Conservation (phyloP, 2,113 vertebrate species). For the Lipotes vexillifer region DNA sequence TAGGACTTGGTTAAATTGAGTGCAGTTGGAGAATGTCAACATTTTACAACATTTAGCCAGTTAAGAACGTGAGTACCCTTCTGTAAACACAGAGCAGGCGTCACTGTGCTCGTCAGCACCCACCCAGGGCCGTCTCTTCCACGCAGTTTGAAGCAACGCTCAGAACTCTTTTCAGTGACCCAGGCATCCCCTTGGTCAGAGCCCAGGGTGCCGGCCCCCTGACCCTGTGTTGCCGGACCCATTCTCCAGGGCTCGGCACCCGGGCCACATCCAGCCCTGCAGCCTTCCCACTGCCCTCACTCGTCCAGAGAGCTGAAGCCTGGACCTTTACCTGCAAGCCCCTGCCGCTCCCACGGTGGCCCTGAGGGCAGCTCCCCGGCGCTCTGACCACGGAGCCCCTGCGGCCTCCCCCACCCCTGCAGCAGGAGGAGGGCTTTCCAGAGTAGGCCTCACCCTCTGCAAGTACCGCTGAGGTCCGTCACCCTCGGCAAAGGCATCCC, state of each 20-base stretch:
- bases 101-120: rapidly evolving
- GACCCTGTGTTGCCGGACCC: background rate
- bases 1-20: background rate
- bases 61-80: background rate
- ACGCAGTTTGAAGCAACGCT: rapidly evolving
- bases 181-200: background rate
- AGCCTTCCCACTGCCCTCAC: background rate
- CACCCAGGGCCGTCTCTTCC: background rate
- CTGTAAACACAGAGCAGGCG: rapidly evolving
- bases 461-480: background rate
- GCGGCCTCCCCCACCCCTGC: background rate
- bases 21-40: background rate
- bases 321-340: too few relatives aligned
- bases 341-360: background rate
- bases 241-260: rapidly evolving
- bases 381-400: background rate
- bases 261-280: background rate
- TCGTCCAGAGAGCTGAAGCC: background rate
- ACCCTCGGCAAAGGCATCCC: background rate
- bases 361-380: background rate
- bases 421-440: background rate
- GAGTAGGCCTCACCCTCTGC: background rate
- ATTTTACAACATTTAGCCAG: too few relatives aligned
- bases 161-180: background rate
- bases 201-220: background rate